Conservation (phyloP, 2,113 vertebrate species). For the Melospiza melodia region DNA sequence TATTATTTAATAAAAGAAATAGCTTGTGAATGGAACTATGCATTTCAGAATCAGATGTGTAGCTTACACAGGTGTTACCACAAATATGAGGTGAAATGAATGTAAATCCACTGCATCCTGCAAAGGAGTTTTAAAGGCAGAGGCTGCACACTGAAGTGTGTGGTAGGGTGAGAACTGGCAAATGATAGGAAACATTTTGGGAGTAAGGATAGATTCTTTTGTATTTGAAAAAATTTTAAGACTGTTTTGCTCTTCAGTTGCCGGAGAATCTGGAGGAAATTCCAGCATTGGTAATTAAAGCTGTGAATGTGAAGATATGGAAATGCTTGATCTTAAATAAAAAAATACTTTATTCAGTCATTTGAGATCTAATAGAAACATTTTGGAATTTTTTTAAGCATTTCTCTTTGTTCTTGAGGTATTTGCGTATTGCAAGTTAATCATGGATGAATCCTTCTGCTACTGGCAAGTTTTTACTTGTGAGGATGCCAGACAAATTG, state of each 20-base stretch:
- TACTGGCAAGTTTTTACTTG: constrained; percentile 41
- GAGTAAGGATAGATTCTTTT: background rate
- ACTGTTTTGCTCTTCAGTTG: background rate
- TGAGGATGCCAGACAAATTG: constrained; percentile 31
- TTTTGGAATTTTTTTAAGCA: background rate
- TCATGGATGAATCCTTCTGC: constrained; percentile 25
- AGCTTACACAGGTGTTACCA: background rate
- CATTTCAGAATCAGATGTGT: background rate
- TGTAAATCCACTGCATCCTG: background rate
- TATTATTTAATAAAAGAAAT: background rate
- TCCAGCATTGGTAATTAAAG: background rate
- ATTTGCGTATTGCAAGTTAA: background rate
- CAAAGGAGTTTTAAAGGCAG: background rate
- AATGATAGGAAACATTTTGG: background rate
- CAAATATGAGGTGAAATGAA: background rate
- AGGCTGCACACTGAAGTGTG: background rate
- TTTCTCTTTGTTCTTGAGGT: constrained; percentile 17
- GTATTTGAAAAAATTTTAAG: background rate
- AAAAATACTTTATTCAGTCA: background rate
- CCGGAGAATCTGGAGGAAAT: background rate
- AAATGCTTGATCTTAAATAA: background rate
- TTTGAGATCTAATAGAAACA: background rate
- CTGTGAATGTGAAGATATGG: background rate
- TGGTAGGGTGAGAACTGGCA: background rate
- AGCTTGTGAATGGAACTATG: background rate